phyloP scores from a whole-genome alignment of 2,888 invertebrate species.

The Drosophila gaucha region DNA sequence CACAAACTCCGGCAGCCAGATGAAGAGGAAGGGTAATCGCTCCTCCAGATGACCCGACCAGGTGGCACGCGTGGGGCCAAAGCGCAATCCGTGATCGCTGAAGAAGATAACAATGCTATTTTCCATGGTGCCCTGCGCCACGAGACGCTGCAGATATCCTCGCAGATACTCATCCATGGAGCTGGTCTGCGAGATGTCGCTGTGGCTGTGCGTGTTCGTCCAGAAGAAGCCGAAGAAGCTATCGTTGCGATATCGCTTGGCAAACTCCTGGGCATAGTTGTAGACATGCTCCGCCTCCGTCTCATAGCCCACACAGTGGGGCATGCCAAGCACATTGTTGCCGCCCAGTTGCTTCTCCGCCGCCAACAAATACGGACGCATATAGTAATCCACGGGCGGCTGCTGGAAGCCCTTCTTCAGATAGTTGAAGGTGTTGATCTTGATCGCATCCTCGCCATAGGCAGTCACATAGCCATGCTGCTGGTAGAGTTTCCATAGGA shows the following conservation, averaged over 20 bases:
- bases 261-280: constrained; percentile 89
- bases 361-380: constrained; percentile 90
- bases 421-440: constrained; percentile 90
- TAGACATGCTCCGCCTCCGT: constrained; percentile 89
- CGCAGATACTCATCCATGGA: constrained; percentile 88
- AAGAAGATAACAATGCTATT: constrained; percentile 90
- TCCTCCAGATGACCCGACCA: constrained; percentile 92
- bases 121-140: constrained; percentile 87
- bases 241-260: constrained; percentile 87
- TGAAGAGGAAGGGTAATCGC: constrained; percentile 90
- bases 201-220: constrained; percentile 92
- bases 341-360: constrained; percentile 87
- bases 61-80: constrained; percentile 89
- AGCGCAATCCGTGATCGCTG: constrained; percentile 92
- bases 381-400: constrained; percentile 93
- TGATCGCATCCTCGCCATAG: constrained; percentile 91
- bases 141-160: constrained; percentile 87
- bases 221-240: constrained; percentile 92
- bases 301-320: constrained; percentile 87
- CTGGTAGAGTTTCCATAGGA: constrained; percentile 92
- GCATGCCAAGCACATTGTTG: constrained; percentile 85
- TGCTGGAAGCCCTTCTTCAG: constrained; percentile 89
- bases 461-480: constrained; percentile 90
- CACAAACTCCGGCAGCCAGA: constrained; percentile 89
- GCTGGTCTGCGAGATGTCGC: constrained; percentile 88